These are phyloP conservation scores for Maconellicoccus hirsutus DNA, from an alignment of 1,140 invertebrate species.

Conservation along the genomic window DNA sequence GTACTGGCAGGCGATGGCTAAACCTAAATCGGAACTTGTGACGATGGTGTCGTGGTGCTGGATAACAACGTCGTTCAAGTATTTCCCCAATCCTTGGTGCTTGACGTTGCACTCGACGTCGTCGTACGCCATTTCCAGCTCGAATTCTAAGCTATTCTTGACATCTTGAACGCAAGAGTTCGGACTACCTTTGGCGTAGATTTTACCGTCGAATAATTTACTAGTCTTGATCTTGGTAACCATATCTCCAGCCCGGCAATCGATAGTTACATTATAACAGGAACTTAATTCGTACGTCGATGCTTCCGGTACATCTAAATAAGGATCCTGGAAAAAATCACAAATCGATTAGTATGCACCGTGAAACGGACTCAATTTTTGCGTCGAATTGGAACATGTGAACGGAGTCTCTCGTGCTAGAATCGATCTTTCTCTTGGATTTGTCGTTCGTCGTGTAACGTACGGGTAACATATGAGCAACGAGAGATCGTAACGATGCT, in stretches of 20 bases:
- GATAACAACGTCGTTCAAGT: conserved; percentile 79
- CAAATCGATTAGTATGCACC: not conserved
- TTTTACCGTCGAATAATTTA: conserved; percentile 85
- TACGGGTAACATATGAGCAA: not conserved
- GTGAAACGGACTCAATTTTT: not conserved
- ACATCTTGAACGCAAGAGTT: conserved; percentile 83
- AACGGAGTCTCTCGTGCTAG: not conserved
- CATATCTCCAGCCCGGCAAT: conserved; percentile 85
- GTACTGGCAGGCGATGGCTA: conserved; percentile 85
- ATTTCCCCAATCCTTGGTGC: conserved; percentile 69
- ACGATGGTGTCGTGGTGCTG: conserved; percentile 92
- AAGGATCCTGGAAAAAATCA: conserved; percentile 54
- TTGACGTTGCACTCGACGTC: conserved; percentile 81
- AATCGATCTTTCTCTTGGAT: conserved; percentile 1
- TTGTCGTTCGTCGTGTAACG: too few species aligned
- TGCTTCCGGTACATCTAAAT: conserved; percentile 75
- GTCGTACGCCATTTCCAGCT: conserved; percentile 79
- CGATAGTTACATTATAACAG: conserved; percentile 88
- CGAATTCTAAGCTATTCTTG: conserved; percentile 70
- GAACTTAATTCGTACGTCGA: conserved; percentile 84
- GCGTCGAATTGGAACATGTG: conserved; percentile 17
- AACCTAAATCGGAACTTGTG: conserved; percentile 80
- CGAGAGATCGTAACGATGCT: not conserved
- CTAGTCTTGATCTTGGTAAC: conserved; percentile 80
- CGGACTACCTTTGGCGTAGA: conserved; percentile 83